Evolutionary conservation across 2,113 vertebrate genomes (phyloP), one percentile per base, ranked within the genome.

Genomic region (Patagioenas fasciata): DNA sequence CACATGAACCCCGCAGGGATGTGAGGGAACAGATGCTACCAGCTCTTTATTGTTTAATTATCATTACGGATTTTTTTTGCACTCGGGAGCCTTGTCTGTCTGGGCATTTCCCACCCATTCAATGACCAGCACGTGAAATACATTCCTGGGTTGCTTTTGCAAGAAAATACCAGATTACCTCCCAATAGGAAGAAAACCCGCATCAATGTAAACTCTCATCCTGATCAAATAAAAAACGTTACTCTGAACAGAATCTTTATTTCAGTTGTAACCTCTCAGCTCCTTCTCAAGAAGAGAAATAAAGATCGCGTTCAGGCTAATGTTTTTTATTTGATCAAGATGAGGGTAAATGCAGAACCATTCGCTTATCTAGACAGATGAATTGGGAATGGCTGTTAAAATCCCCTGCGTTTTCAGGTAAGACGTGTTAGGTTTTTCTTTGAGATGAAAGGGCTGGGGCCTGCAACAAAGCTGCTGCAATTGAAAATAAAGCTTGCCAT

Each of bases 381-480:
- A 98, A 96, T 97, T 97, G 94, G 97, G 97, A 97, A 93, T 95
- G 71, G 86, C 64, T 66, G 81, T 96, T 95, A 97, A 91, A 97
- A 95, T 88, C 80, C 95, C 54, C 69, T 78, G 53, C 0, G 62
- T 95, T 95, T 97, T 95, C 93, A 96, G 97, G 97, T 98, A 96
- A 98, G 95, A 95, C 85, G 85, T 91, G 17, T 94, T 94, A 95
- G 96, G 95, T 96, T 97, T 92, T 81, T 83, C 93, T 95, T 96
- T 97, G 96, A 98, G 98, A 98, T 99, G 98, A 98, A 99, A 99
- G 98, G 85, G 81, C 91, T 88, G 89, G 74, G 92, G 95, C 90
- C 98, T 97, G 97, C 96, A 96, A 98, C 98, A 98, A 98, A 98
- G 97, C 97, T 98, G 97, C 97, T 98, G 96, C 67, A 95, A 64